Evolutionary conservation across 2,888 invertebrate species (phyloP), one percentile per base, ranked within the genome.

Genomic region (Perizoma flavofasciatum): DNA sequence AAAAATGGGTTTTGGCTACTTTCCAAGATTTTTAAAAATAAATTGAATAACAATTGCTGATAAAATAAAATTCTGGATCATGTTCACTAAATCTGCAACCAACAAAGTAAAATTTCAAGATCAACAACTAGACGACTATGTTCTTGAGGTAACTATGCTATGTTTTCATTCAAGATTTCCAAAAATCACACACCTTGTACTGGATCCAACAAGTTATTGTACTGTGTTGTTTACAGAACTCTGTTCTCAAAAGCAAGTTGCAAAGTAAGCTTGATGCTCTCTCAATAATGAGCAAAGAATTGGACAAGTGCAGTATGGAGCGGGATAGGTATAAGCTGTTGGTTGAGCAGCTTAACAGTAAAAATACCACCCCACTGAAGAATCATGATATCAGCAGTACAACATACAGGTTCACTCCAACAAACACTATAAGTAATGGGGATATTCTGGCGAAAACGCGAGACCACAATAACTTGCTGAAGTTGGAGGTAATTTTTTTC

Each of bases 261-360:
- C 95, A 96, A 75, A 95, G 96, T 75, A 97, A 97, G 84, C 93
- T 95, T 53, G 97, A 97, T 83, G 97, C 97, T 4, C 82, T 97
- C 41, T 88, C 95, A n/a, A 96, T 97, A 63, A 91, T 97, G 79
- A 95, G 94, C 64, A 94, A 94, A 72, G 96, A 97, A 77, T 83
- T 97, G 60, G 96, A 96, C 71, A 95, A 95, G 83, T 96, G 95
- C 78, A 94, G 95, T 61, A 94, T 94, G 73, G 96, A 97, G 78
- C 89, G 96, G 37, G 97, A 97, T 81, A 95, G 95, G 76, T 97
- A 95, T 74, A 96, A 96, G 81, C 82, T 96, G 6, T 94, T 97
- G 92, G 96, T 96, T 0, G 97, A 97, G 75, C 96, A 97, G 69
- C 86, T 96, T 11, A 94, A 95, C 73, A 86, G 93, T 55, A 88